Base-by-base conservation (phyloP, 2,888 invertebrate genomes). In the Chromoteleia sp. region DNA sequence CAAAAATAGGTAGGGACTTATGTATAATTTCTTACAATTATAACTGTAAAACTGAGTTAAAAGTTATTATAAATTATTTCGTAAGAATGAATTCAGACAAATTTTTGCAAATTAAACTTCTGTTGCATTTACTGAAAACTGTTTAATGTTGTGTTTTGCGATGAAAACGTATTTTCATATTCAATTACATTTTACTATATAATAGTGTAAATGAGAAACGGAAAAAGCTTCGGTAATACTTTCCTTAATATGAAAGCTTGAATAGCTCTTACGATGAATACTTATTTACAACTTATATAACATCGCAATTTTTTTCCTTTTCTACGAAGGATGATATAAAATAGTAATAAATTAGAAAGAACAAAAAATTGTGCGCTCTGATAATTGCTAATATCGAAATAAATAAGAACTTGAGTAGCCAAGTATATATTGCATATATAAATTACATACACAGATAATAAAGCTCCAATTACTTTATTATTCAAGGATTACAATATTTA, bases 141-240 rank as follows among this genome's bases (percentile, higher is more conserved):
- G 54, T n/a, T 36, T 54, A 19, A 54, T 33, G 33, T 19, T 2
- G 14, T n/a, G 4, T 56, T 30, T 33, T 5, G 33, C 14, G 52
- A 14, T 5, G 8, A 54, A 52, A 52, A 15, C 15, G 17, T 54
- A 33, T 54, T 56, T 19, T 36, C 19, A 56, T 36, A 56, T 56
- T 56, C 17, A 54, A 30, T 30, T 54, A 30, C 10, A 33, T 54
- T 54, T 54, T 21, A 54, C 15, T 33, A 33, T 54, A 33, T 33
- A 54, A 30, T n/a, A 17, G 10, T 54, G 10, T 36, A 33, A 36
- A 19, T 56, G 5, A 19, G 56, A 56, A 56, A 36, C 36, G 33
- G 36, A 56, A 56, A 56, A 56, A 56, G 36, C 56, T 56, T 33
- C 19, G 36, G 19, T 56, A 56, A 56, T 56, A 56, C 19, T 56